These are phyloP conservation scores for Pogonomyrmex californicus DNA, from an alignment of 1,140 invertebrate species.

Conservation along the genomic window DNA sequence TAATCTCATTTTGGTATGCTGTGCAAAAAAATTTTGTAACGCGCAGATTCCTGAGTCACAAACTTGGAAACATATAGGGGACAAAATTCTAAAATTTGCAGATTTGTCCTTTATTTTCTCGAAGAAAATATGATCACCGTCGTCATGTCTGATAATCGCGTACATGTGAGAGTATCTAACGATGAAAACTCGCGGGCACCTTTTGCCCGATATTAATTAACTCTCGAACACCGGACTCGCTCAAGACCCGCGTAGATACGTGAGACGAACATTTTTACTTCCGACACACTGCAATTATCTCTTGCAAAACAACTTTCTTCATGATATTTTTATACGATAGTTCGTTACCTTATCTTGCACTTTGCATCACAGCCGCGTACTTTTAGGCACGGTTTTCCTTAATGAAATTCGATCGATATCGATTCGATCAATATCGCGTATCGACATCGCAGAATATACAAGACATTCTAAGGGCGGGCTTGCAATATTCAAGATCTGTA, in stretches of 20 bases:
- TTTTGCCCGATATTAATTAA: constrained; percentile 49
- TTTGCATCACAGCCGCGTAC: constrained; percentile 27
- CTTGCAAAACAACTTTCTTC: constrained; percentile 61
- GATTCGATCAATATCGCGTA: too few relatives aligned
- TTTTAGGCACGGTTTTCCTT: neutral
- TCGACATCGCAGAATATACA: neutral
- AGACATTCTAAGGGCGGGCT: constrained; percentile 1
- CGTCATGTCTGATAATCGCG: neutral
- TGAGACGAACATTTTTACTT: constrained; percentile 45
- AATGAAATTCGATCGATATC: constrained; percentile 21
- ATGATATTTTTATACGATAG: constrained; percentile 38
- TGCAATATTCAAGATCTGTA: too few relatives aligned
- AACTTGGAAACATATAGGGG: too few relatives aligned
- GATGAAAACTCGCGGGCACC: neutral
- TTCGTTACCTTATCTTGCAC: constrained; percentile 51
- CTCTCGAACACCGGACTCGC: neutral
- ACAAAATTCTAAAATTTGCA: too few relatives aligned
- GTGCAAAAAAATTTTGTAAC: too few relatives aligned
- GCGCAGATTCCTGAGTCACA: too few relatives aligned
- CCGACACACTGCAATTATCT: constrained; percentile 58
- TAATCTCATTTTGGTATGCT: too few relatives aligned
- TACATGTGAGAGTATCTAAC: constrained; percentile 13
- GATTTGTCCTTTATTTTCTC: too few relatives aligned
- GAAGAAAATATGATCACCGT: too few relatives aligned
- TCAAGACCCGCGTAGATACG: constrained; percentile 9